These are phyloP conservation scores for Cybosia mesomella DNA, from an alignment of 2,888 invertebrate genomes.

Conservation along the genomic window DNA sequence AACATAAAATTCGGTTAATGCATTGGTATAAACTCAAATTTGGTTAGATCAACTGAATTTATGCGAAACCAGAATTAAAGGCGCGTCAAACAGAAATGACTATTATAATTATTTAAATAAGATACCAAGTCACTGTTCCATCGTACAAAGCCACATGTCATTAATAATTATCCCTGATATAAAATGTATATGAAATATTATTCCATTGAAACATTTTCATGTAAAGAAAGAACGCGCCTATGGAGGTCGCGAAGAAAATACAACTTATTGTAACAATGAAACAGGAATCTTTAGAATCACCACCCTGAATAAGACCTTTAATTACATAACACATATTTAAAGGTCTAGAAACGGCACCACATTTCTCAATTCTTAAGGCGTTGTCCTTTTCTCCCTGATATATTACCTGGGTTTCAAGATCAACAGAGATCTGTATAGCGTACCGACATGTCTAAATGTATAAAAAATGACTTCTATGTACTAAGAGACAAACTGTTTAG, in stretches of 20 bases:
- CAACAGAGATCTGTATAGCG: constrained; percentile 19
- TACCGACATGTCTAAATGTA: constrained; percentile 4
- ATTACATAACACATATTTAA: constrained; percentile 49
- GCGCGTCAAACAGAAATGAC: not conserved
- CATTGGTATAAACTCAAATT: not conserved
- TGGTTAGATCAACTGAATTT: not conserved
- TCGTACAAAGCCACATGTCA: constrained; percentile 2
- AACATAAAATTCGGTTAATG: not conserved
- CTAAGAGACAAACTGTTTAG: not conserved
- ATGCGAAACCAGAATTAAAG: not conserved
- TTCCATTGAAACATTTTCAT: constrained; percentile 7
- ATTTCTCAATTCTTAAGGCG: not conserved
- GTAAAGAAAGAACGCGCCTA: constrained; percentile 30
- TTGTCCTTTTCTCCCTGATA: constrained; percentile 22
- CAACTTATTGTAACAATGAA: constrained; percentile 30
- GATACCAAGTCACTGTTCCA: constrained; percentile 13
- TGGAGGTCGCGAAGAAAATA: constrained; percentile 42
- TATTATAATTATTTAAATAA: constrained; percentile 20
- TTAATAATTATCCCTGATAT: constrained; percentile 1
- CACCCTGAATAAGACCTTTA: constrained; percentile 55
- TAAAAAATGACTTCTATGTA: not conserved
- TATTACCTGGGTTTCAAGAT: not conserved
- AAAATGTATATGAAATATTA: not conserved
- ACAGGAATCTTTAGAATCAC: constrained; percentile 39
- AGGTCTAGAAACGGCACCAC: constrained; percentile 39